phyloP scores from a whole-genome alignment of 2,113 vertebrate genomes.

The Clarias batrachus region DNA sequence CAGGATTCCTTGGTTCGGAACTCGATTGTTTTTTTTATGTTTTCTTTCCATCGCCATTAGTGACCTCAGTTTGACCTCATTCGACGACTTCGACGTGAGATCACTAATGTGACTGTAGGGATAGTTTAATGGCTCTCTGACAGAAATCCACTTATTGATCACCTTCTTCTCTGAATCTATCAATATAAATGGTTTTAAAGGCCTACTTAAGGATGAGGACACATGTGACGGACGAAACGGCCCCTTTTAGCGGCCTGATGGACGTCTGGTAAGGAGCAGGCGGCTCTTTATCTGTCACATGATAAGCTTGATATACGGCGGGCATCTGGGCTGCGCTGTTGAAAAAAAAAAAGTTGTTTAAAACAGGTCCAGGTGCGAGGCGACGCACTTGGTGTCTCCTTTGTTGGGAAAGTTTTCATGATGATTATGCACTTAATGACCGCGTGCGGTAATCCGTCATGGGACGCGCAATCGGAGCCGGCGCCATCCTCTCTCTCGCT shows the following conservation, averaged over 20 bases:
- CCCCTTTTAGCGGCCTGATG: conserved; percentile 8
- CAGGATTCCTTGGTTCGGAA: not conserved
- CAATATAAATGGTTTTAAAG: conserved; percentile 70
- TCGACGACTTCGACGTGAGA: conserved; percentile 1
- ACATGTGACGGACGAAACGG: conserved; percentile 54
- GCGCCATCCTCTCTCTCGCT: conserved; percentile 26
- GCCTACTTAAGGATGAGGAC: conserved; percentile 68
- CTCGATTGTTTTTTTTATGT: not conserved
- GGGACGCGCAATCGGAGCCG: not conserved
- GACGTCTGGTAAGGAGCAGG: conserved; percentile 26
- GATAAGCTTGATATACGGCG: not conserved
- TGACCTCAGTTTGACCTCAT: conserved; percentile 14
- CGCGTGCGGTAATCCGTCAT: conserved; percentile 33
- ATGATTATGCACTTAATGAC: conserved; percentile 36
- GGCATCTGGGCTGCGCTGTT: not conserved
- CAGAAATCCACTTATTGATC: conserved; percentile 66
- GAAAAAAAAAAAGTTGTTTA: not conserved
- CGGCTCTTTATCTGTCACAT: not conserved
- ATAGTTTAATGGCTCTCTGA: conserved; percentile 50
- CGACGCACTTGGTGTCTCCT: not conserved
- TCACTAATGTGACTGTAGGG: conserved; percentile 42
- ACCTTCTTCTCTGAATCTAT: conserved; percentile 70
- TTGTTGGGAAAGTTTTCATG: not conserved
- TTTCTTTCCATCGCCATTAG: not conserved
- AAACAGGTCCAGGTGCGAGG: not conserved